Evolutionary conservation across 2,888 invertebrate genomes (phyloP).

Genomic region (Drosophila hamatofila): DNA sequence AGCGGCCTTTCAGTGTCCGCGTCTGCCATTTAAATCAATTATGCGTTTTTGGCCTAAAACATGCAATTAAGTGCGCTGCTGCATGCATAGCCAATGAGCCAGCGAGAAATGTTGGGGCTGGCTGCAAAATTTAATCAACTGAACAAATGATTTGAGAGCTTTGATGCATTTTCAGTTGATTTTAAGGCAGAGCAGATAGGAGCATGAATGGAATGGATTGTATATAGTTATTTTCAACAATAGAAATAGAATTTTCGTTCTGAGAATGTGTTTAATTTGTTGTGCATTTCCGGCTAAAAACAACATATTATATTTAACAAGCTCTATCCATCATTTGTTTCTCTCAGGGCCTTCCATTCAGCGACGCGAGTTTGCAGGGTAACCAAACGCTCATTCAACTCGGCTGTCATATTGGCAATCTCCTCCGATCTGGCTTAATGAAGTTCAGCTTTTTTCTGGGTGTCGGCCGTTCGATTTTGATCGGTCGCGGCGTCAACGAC

Average conservation of each 20-base stretch:
- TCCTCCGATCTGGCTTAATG: conserved; percentile 39
- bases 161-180: conserved; percentile 23
- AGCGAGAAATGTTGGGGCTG: conserved; percentile 33
- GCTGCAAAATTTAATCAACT: conserved; percentile 38
- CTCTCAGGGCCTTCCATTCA: conserved; percentile 42
- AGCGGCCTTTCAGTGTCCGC: conserved; percentile 1
- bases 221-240: too few species aligned
- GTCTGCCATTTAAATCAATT: conserved; percentile 71
- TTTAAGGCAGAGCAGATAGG: neutral
- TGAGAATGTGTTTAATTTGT: conserved; percentile 1
- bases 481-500: conserved; percentile 19
- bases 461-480: conserved; percentile 37
- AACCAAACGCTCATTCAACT: conserved; percentile 36
- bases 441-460: conserved; percentile 11
- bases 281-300: neutral
- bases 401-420: conserved; percentile 31
- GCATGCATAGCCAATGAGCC: conserved; percentile 10
- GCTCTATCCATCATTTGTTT: neutral
- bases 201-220: too few species aligned
- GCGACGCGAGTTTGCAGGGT: conserved; percentile 35
- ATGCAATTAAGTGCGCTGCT: conserved; percentile 40
- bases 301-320: neutral
- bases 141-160: conserved; percentile 33
- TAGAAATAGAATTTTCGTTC: too few species aligned
- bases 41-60: conserved; percentile 50